Evolutionary conservation across 2,797 vertebrate species (phyloP).

Genomic region (Mallotus villosus): DNA sequence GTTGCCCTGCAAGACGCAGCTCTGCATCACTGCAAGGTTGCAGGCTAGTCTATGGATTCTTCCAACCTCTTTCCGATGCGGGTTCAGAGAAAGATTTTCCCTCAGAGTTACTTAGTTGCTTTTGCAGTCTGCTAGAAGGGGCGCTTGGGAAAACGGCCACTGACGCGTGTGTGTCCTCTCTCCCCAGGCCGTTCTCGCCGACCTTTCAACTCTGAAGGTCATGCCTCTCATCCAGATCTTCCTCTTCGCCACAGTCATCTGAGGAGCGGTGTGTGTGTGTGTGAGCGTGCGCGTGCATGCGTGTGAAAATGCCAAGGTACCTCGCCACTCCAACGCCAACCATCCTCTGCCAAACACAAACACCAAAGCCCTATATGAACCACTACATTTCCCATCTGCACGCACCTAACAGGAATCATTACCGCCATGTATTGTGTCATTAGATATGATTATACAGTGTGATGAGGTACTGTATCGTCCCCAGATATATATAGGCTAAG

Average conservation of each 20-base stretch:
- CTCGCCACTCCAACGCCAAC: constrained; percentile 46
- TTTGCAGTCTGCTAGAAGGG: background rate
- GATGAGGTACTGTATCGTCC: constrained; percentile 31
- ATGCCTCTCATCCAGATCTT: constrained; percentile 99
- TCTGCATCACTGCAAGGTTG: background rate
- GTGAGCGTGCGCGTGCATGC: background rate
- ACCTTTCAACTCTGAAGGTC: constrained; percentile 97
- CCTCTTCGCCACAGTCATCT: constrained; percentile 89
- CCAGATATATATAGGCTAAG: constrained; percentile 30
- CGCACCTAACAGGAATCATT: constrained; percentile 36
- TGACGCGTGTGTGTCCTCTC: constrained; percentile 40
- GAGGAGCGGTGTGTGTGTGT: constrained; percentile 48
- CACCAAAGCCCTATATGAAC: background rate
- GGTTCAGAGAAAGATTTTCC: too few species aligned
- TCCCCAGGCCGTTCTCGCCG: constrained; percentile 94
- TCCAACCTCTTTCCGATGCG: background rate
- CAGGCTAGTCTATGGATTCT: background rate
- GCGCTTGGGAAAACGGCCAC: background rate
- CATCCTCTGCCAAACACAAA: constrained; percentile 48
- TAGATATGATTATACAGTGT: constrained; percentile 46
- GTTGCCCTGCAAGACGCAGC: constrained; percentile 38
- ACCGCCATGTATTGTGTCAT: constrained; percentile 39
- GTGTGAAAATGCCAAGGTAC: constrained; percentile 35
- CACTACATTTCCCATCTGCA: constrained; percentile 25
- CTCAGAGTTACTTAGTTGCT: background rate